Conservation (phyloP, 1,140 invertebrate genomes). For the Alviniconcha marisindica region DNA sequence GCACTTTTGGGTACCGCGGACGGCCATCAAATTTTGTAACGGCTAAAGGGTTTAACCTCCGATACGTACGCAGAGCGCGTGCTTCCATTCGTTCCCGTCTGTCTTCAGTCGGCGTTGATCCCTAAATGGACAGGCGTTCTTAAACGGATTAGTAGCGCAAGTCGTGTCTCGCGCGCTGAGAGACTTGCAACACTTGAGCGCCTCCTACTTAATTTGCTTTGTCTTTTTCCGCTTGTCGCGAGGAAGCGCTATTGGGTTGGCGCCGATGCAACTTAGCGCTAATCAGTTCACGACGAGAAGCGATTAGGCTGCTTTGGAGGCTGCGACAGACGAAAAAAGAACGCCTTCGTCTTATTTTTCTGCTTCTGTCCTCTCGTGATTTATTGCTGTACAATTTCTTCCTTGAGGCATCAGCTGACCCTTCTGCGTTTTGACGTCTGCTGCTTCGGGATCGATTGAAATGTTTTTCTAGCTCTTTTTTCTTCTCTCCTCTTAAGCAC, state of each 20-base stretch:
- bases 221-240: background rate
- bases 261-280: background rate
- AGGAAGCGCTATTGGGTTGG: background rate
- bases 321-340: too few species aligned
- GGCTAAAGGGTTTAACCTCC: background rate
- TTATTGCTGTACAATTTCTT: too few species aligned
- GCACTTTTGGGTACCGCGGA: too few species aligned
- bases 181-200: background rate
- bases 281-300: background rate
- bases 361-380: too few species aligned
- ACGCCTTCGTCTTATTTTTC: too few species aligned
- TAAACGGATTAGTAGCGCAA: conserved; percentile 21
- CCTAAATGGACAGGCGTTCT: conserved; percentile 21
- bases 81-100: background rate
- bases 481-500: too few species aligned
- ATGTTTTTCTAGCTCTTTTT: too few species aligned
- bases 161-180: background rate
- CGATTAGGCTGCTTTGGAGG: too few species aligned
- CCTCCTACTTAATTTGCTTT: background rate
- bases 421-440: too few species aligned
- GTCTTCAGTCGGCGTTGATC: background rate
- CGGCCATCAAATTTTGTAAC: too few species aligned
- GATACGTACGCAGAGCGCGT: background rate
- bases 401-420: too few species aligned
- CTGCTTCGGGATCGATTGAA: too few species aligned